Base-by-base conservation (phyloP, 2,797 vertebrate species). In the Melanotaenia trifasciata region DNA sequence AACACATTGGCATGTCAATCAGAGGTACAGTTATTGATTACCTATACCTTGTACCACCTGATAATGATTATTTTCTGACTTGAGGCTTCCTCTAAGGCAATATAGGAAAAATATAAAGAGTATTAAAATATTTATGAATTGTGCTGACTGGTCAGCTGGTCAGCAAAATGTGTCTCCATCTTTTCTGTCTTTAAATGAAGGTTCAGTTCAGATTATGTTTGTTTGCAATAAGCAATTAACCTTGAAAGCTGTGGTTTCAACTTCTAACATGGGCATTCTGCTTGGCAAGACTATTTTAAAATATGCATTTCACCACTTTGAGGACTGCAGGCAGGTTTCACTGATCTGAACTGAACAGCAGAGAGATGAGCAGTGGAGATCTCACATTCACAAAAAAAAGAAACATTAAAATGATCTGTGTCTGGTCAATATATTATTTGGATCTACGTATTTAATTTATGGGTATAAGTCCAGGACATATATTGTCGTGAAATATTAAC, bases 41-140 rank as follows among this genome's bases (percentile, higher is more conserved):
- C 14, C 82, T 53, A 70, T 80, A 73, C 54, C 63, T 64, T 60
- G 45, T 64, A 64, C 58, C 35, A 78, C 64, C 68, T 90, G 87
- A 88, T 87, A 87, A 90, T 91, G 83, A 90, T 89, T 90, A 87
- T 90, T 91, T 87, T 80, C 84, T 89, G 79, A 89, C 87, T 93
- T 78, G 75, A 84, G 87, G 85, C 81, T 84, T 61, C 74, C 88
- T 90, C 76, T 71, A 51, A 87, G 81, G 89, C 74, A 54, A 79
- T 83, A 87, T 70, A 75, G 73, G 58, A 36, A 73, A 88, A 83
- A 77, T 76, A 85, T 78, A 81, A 82, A 84, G 64, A 84, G 59
- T 50, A 45, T 64, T 88, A 51, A 80, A 78, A 87, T 80, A 86
- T 87, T 79, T 67, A 84, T 79, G 60, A 76, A 45, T 72, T 67